These are phyloP conservation scores for Gadopsis marmoratus DNA, from an alignment of 2,797 vertebrate species.

Conservation along the genomic window DNA sequence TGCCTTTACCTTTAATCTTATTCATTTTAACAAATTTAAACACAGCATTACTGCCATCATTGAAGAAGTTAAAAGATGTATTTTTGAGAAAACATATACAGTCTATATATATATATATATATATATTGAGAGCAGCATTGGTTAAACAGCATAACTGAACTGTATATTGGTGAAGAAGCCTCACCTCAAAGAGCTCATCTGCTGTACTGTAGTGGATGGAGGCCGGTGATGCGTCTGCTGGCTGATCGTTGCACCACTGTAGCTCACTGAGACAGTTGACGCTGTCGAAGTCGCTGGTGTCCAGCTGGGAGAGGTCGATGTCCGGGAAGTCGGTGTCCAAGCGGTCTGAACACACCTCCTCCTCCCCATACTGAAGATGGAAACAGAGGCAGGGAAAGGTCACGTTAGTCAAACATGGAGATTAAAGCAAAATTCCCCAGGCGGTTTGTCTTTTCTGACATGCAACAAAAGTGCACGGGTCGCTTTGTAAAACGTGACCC, in stretches of 20 bases:
- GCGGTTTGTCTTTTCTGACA: constrained; percentile 36
- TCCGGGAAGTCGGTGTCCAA: constrained; percentile 95
- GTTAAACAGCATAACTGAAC: background rate
- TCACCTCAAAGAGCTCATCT: constrained; percentile 96
- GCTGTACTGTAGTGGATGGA: constrained; percentile 91
- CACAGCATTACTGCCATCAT: background rate
- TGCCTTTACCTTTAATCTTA: background rate
- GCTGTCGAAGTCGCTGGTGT: constrained; percentile 94
- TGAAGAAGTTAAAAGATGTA: background rate
- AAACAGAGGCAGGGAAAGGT: constrained; percentile 58
- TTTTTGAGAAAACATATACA: background rate
- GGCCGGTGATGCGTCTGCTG: constrained; percentile 87
- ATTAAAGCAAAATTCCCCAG: constrained; percentile 55
- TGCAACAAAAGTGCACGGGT: constrained; percentile 22
- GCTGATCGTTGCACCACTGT: constrained; percentile 93
- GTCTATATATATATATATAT: too few relatives aligned
- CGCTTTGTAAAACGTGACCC: constrained; percentile 28
- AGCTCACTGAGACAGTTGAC: constrained; percentile 94
- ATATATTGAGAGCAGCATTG: background rate
- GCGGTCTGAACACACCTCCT: constrained; percentile 92
- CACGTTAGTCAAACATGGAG: constrained; percentile 56
- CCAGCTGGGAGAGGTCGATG: constrained; percentile 98
- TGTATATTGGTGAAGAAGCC: background rate
- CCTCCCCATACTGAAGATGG: constrained; percentile 87
- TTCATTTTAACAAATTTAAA: background rate